A percentile compares a stretch with the other conserved stretches of the same genome.
Evolutionary conservation across 2,113 vertebrate species (phyloP).

Genomic region (Apteryx mantelli): DNA sequence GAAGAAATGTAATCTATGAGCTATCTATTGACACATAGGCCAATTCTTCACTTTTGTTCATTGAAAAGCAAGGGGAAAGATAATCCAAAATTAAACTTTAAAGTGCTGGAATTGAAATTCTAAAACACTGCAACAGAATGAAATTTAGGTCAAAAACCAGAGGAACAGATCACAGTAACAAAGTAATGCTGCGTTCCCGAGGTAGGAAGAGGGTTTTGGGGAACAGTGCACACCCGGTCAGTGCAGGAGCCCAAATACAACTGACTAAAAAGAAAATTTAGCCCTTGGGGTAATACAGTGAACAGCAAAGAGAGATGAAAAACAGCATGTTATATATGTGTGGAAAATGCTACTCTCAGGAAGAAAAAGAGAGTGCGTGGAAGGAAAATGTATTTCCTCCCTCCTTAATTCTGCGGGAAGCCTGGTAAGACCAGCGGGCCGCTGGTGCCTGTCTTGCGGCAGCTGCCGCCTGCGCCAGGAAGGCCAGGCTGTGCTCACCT

Average conservation of each 20-base stretch:
- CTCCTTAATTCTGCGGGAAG: neutral
- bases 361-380: neutral
- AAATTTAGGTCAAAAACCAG: neutral
- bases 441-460: accelerated
- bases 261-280: neutral
- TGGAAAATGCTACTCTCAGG: neutral
- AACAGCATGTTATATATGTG: neutral
- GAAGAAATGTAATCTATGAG: neutral
- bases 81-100: neutral
- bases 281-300: accelerated
- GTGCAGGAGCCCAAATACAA: accelerated
- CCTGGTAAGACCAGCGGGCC: neutral
- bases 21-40: neutral
- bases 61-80: neutral
- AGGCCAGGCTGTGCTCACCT: neutral
- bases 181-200: neutral
- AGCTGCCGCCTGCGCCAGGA: neutral
- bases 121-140: neutral
- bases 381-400: accelerated
- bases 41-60: neutral
- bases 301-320: neutral
- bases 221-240: accelerated
- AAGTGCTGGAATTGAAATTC: neutral
- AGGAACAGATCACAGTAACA: neutral
- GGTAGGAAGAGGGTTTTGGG: neutral